Percentiles rank a stretch among this genome's conserved stretches.
Evolutionary conservation across 2,113 vertebrate species (phyloP).

Genomic region (Oreochromis tanganicae): DNA sequence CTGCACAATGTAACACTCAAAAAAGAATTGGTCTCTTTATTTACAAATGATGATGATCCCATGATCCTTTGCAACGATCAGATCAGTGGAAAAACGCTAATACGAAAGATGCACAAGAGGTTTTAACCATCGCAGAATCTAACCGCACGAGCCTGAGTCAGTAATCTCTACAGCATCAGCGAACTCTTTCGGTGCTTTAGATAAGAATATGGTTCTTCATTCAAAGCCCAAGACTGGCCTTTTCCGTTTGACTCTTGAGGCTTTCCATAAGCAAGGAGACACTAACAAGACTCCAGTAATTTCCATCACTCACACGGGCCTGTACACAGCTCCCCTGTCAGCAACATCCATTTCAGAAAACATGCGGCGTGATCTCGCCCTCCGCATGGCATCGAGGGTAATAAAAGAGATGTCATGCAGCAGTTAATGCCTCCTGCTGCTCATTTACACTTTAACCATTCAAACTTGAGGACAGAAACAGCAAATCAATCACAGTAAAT

Average conservation of each 20-base stretch:
- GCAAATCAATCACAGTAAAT: slow-evolving; percentile 33
- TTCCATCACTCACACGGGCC: neutral
- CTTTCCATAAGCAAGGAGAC: neutral
- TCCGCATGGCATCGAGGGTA: neutral
- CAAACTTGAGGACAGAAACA: slow-evolving; percentile 1
- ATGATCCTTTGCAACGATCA: neutral
- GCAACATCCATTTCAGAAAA: slow-evolving; percentile 12
- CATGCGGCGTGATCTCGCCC: slow-evolving; percentile 8
- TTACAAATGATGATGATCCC: neutral
- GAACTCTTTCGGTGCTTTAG: neutral
- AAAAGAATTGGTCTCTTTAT: neutral
- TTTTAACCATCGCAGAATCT: neutral
- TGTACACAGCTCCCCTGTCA: neutral
- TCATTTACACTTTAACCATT: slow-evolving; percentile 26
- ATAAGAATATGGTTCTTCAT: neutral
- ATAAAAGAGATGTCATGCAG: slow-evolving; percentile 30
- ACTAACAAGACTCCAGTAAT: neutral
- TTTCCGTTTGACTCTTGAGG: neutral
- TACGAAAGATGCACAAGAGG: neutral
- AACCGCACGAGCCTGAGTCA: neutral
- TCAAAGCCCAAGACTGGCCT: neutral
- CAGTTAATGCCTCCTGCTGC: slow-evolving; percentile 21
- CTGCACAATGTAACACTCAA: neutral
- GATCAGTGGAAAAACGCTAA: neutral
- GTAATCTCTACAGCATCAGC: rapidly evolving